Percentiles rank a stretch among this genome's conserved stretches.
Conservation (phyloP, 1,140 invertebrate species). For the Delia radicum region DNA sequence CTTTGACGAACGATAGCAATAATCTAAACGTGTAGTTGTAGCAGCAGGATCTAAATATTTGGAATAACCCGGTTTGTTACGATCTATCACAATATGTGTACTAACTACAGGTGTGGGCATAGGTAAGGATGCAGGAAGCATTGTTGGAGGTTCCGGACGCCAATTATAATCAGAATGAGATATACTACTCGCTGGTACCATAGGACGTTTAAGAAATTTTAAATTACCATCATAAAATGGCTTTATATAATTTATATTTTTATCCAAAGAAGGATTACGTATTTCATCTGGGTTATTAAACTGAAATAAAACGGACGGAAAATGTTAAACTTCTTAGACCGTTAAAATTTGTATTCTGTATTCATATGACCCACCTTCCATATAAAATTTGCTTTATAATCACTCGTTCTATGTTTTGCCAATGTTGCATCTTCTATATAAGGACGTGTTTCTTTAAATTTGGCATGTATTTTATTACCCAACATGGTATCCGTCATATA, state of each 20-base stretch:
- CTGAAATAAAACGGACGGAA: conserved; percentile 26
- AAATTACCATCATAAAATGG: conserved; percentile 38
- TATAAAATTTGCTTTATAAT: conserved; percentile 35
- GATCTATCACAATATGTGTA: conserved; percentile 39
- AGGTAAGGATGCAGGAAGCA: conserved; percentile 24
- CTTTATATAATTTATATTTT: conserved; percentile 44
- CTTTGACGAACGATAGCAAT: conserved; percentile 32
- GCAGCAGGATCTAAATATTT: conserved; percentile 44
- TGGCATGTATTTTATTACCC: conserved; percentile 36
- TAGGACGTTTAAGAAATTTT: conserved; percentile 41
- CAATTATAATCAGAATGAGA: conserved; percentile 35
- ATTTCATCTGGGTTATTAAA: conserved; percentile 36
- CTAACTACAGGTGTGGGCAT: conserved; percentile 34
- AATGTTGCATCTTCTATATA: conserved; percentile 42
- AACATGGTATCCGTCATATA: conserved; percentile 40
- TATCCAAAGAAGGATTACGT: conserved; percentile 42
- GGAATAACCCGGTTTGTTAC: conserved; percentile 34
- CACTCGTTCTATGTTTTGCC: conserved; percentile 34
- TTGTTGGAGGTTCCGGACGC: conserved; percentile 24
- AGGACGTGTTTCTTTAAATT: conserved; percentile 33
- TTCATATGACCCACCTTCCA: conserved; percentile 39
- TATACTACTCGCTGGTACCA: conserved; percentile 42
- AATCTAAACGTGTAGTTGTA: conserved; percentile 45
- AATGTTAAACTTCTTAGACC: too few species aligned
- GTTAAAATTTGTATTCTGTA: background rate